Evolutionary conservation across 2,113 vertebrate species (phyloP).

Genomic region (Hippoglossus stenolepis): DNA sequence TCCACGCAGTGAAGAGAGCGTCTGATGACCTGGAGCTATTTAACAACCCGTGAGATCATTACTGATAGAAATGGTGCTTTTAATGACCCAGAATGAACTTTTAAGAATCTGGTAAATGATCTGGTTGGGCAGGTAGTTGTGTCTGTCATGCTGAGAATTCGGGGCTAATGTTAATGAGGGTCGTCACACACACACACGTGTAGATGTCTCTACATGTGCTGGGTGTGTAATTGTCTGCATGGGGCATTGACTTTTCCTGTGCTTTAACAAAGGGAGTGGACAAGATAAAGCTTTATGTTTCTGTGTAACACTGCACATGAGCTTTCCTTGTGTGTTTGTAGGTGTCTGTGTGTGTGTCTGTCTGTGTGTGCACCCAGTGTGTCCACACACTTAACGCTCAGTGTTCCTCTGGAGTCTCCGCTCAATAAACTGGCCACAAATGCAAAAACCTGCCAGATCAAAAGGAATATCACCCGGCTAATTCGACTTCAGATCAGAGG

Average conservation of each 20-base stretch:
- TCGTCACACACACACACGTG: neutral
- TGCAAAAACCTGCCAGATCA: constrained; percentile 66
- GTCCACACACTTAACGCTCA: neutral
- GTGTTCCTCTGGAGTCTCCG: constrained; percentile 44
- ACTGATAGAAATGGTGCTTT: too few relatives aligned
- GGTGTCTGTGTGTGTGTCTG: neutral
- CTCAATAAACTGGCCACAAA: constrained; percentile 64
- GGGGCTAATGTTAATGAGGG: too few relatives aligned
- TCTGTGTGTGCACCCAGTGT: neutral
- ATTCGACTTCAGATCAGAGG: constrained; percentile 72
- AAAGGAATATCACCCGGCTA: constrained; percentile 65
- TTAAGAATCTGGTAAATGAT: too few relatives aligned
- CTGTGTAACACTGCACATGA: too few relatives aligned
- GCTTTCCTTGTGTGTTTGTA: neutral
- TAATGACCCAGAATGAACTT: too few relatives aligned
- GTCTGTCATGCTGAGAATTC: too few relatives aligned
- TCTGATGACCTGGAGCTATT: too few relatives aligned
- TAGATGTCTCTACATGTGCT: neutral
- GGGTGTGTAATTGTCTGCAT: neutral
- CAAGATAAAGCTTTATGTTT: neutral
- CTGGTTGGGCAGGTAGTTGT: too few relatives aligned
- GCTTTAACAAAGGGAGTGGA: neutral
- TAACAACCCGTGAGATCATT: too few relatives aligned
- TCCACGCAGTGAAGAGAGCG: too few relatives aligned
- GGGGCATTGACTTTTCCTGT: neutral